These are phyloP conservation scores for Masticophis lateralis DNA, from an alignment of 2,797 vertebrate species.

Conservation along the genomic window DNA sequence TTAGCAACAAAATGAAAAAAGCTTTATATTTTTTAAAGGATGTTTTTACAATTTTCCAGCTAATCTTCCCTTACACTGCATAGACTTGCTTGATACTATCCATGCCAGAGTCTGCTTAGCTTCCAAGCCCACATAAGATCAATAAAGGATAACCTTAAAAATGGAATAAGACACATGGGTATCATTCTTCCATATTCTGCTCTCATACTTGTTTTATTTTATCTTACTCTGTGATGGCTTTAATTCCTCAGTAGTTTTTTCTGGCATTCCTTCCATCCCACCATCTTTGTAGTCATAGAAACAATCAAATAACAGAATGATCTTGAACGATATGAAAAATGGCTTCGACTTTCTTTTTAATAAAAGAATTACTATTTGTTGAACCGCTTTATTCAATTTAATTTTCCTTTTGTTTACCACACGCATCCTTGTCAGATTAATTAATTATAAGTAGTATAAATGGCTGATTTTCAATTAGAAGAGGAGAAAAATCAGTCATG, in stretches of 20 bases:
- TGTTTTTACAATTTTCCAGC: not conserved
- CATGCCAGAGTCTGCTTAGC: not conserved
- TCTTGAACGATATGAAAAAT: slow-evolving; percentile 17
- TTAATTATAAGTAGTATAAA: slow-evolving; percentile 67
- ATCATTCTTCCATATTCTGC: not conserved
- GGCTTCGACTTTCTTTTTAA: slow-evolving; percentile 27
- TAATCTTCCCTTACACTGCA: not conserved
- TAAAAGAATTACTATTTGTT: slow-evolving; percentile 39
- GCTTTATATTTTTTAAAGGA: not conserved
- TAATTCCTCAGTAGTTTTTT: not conserved
- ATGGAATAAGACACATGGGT: not conserved
- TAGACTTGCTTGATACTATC: not conserved
- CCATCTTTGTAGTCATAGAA: slow-evolving; percentile 14
- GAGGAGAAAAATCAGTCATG: slow-evolving; percentile 51
- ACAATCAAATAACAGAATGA: slow-evolving; percentile 26
- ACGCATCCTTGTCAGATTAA: slow-evolving; percentile 52
- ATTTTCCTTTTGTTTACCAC: slow-evolving; percentile 47
- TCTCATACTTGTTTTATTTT: not conserved
- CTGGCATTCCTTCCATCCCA: not conserved
- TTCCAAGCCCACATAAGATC: not conserved
- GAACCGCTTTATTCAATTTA: slow-evolving; percentile 56
- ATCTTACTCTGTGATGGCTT: not conserved
- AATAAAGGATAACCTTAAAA: not conserved
- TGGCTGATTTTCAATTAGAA: slow-evolving; percentile 60
- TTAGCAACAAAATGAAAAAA: not conserved